These are phyloP conservation scores for Megaceryle torquata DNA, from an alignment of 2,113 vertebrate genomes.

Conservation along the genomic window DNA sequence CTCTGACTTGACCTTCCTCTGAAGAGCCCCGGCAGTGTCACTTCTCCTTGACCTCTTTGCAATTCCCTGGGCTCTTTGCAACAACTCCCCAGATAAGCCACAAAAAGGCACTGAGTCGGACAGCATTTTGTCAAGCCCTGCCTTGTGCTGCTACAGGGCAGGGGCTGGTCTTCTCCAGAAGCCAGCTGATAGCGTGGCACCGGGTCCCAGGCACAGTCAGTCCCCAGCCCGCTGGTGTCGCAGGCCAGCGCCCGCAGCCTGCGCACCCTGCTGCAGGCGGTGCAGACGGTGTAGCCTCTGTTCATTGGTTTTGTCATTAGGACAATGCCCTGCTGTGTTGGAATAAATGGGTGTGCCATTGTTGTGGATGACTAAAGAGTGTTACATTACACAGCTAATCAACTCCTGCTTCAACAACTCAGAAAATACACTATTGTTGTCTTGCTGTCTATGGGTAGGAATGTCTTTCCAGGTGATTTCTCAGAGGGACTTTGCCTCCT, in stretches of 20 bases:
- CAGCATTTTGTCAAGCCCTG: background rate
- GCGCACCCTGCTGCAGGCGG: too few relatives aligned
- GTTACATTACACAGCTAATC: background rate
- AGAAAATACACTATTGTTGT: background rate
- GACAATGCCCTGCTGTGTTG: background rate
- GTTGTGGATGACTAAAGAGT: background rate
- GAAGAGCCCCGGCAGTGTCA: background rate
- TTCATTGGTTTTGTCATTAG: background rate
- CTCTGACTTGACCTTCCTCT: background rate
- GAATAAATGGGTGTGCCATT: background rate
- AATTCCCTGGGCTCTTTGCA: background rate
- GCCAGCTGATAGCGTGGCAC: background rate
- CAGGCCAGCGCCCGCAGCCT: background rate
- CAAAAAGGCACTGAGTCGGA: rapidly evolving
- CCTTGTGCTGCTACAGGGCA: background rate
- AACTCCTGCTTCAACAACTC: background rate
- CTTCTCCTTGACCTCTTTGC: background rate
- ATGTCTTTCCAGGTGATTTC: background rate
- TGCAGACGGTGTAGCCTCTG: background rate
- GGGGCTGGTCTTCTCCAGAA: background rate
- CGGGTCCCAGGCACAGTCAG: rapidly evolving
- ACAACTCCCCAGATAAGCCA: background rate
- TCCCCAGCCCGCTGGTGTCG: background rate
- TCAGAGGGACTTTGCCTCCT: background rate
- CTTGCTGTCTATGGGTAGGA: background rate